Evolutionary conservation across 2,888 invertebrate species (phyloP), one percentile per base, ranked within the genome.

Genomic region (Drosophila fungiperda): DNA sequence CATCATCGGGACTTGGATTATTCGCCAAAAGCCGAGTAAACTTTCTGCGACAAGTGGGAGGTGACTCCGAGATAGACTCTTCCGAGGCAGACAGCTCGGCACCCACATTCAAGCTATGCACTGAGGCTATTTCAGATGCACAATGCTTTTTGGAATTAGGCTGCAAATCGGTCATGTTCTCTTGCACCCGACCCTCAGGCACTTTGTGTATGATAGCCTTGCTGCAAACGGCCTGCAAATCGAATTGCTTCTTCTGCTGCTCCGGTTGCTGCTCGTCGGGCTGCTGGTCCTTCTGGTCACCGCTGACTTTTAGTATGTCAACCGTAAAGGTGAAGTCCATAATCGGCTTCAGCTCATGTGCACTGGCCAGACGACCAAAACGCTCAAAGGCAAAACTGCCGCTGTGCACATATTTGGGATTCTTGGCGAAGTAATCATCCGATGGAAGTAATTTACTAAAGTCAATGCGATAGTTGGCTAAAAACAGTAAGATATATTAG

Each of bases 381-480:
- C 81, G 75, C 49, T 90, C 91, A 49, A 90, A 91, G 15, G 68
- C 33, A 45, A 92, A 89, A 23, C 63, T 57, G 0, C 86, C 92
- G 23, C 49, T 68, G 17, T 42, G 54, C 6, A 53, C 62, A 49
- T 70, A 90, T 38, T 69, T 68, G 0, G 65, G 36, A 0, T 68
- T 74, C 0, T 74, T 64, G 11, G 63, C 59, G 42, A 90, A 92
- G 66, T 78, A 89, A 15, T 36, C 68, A 49, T 91, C 84, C 26
- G 84, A 65, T 0, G 90, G 89, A 17, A 92, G 29, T 0, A 91
- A 57, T 49, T 89, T 80, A 0, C 73, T 72, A 50, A 92, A 91
- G 59, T 89, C 83, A 75, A 92, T 85, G 9, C 83, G 84, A 58
- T 90, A 88, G 36, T 85, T 89, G 36, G 92, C 92, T 91, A 38